These are phyloP conservation scores for Thecophora atra DNA, from an alignment of 2,888 invertebrate genomes.

Conservation along the genomic window DNA sequence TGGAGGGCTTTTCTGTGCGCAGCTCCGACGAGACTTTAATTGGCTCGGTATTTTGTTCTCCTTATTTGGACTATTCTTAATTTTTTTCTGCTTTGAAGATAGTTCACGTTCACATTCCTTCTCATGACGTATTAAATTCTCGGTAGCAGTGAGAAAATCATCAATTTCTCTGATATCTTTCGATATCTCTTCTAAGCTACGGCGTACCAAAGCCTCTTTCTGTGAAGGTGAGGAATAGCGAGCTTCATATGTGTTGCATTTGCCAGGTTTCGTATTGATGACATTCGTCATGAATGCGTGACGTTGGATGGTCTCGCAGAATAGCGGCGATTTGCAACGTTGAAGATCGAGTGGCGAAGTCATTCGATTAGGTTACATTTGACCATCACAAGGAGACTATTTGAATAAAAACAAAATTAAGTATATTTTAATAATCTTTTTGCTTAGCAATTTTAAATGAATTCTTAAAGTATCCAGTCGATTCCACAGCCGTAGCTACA, in stretches of 20 bases:
- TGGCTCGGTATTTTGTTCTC: constrained; percentile 62
- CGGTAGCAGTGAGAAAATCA: constrained; percentile 64
- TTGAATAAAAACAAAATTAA: constrained; percentile 62
- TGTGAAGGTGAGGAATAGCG: constrained; percentile 61
- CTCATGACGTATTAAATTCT: constrained; percentile 61
- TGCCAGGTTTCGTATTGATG: constrained; percentile 53
- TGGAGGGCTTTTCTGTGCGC: constrained; percentile 46
- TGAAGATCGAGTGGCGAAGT: constrained; percentile 44
- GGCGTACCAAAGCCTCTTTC: constrained; percentile 61
- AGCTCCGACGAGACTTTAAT: constrained; percentile 46
- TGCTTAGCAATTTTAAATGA: constrained; percentile 47
- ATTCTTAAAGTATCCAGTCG: not conserved
- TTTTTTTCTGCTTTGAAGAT: constrained; percentile 46
- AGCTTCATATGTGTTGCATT: constrained; percentile 37
- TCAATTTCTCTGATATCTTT: constrained; percentile 66
- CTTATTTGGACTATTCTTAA: constrained; percentile 53
- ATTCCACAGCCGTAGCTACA: not conserved
- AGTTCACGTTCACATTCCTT: constrained; percentile 56
- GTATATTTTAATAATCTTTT: constrained; percentile 64
- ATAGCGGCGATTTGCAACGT: constrained; percentile 55
- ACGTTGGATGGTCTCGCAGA: constrained; percentile 62
- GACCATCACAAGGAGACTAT: constrained; percentile 46
- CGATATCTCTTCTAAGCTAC: constrained; percentile 65
- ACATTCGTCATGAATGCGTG: constrained; percentile 64
- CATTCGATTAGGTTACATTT: constrained; percentile 46